Conservation (phyloP, 2,888 invertebrate genomes). For the Lypha dubia region DNA sequence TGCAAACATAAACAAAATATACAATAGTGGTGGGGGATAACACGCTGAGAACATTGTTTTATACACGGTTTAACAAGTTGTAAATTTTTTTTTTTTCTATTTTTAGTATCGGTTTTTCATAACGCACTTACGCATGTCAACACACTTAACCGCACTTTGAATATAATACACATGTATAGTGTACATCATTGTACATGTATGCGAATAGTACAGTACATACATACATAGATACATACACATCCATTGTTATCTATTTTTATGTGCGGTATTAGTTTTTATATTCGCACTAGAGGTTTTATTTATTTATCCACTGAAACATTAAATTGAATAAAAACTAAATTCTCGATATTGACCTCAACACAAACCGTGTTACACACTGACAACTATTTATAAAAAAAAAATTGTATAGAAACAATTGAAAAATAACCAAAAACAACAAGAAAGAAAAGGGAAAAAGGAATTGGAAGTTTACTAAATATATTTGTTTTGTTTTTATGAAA, state of each 20-base stretch:
- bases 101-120: background rate
- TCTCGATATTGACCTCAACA: conserved; percentile 54
- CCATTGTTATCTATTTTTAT: conserved; percentile 17
- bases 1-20: conserved; percentile 73
- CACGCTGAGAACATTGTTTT: conserved; percentile 55
- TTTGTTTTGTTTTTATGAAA: conserved; percentile 6
- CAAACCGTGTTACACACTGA: background rate
- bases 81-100: conserved; percentile 17
- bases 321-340: conserved; percentile 61
- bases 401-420: conserved; percentile 12
- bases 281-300: background rate
- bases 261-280: conserved; percentile 33
- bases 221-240: no score
- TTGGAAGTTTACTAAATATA: background rate
- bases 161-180: background rate
- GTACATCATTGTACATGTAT: no score
- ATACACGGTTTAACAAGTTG: conserved; percentile 61
- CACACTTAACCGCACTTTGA: conserved; percentile 17
- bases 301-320: conserved; percentile 50
- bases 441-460: no score
- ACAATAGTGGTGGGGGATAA: conserved; percentile 3
- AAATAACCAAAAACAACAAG: conserved; percentile 10
- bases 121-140: conserved; percentile 30
- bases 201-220: no score
- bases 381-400: no score